phyloP scores from a whole-genome alignment of 2,888 invertebrate genomes.

The Cordilura impudica region DNA sequence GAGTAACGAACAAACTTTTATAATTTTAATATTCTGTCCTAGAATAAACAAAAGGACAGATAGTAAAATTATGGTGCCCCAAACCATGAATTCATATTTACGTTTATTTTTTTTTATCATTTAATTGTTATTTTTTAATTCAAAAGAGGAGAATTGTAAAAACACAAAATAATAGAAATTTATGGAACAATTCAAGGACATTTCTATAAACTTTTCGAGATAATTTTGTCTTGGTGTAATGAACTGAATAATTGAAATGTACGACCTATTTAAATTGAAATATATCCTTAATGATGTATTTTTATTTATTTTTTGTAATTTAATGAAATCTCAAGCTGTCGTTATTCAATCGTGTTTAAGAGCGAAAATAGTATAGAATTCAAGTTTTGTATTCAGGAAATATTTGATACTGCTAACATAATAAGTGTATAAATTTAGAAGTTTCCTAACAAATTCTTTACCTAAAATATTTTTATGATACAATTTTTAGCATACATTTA shows the following conservation, averaged over 20 bases:
- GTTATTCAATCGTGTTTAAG: too few species aligned
- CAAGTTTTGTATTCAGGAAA: too few species aligned
- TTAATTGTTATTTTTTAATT: conserved; percentile 34
- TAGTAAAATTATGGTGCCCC: conserved; percentile 6
- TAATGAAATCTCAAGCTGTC: too few species aligned
- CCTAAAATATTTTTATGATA: too few species aligned
- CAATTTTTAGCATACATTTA: too few species aligned
- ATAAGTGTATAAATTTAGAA: too few species aligned
- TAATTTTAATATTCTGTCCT: not conserved
- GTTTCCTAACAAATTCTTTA: too few species aligned
- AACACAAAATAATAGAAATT: not conserved
- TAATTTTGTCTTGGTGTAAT: conserved; percentile 11
- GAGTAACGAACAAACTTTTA: not conserved
- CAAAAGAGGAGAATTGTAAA: not conserved
- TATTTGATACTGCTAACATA: too few species aligned
- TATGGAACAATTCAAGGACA: not conserved
- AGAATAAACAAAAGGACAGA: not conserved
- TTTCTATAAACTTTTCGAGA: not conserved
- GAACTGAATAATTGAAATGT: conserved; percentile 22
- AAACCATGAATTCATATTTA: too few species aligned
- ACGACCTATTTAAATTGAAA: not conserved
- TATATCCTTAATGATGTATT: too few species aligned
- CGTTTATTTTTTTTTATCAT: conserved; percentile 25
- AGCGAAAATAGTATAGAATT: too few species aligned
- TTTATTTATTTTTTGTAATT: too few species aligned